These are phyloP conservation scores for Laticauda laticaudata DNA, from an alignment of 2,113 vertebrate genomes.

Conservation along the genomic window DNA sequence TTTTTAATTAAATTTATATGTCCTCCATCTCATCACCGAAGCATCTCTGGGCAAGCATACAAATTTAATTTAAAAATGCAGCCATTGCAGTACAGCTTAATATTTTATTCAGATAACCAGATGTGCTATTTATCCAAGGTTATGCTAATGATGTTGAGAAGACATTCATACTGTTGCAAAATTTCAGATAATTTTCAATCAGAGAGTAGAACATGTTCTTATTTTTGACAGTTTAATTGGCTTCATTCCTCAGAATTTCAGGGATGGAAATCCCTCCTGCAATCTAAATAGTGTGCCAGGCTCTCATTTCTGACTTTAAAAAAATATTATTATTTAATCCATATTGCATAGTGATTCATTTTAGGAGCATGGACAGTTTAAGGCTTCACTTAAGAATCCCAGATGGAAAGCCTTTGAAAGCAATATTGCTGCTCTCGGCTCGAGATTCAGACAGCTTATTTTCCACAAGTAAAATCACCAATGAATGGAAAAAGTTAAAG, in stretches of 20 bases:
- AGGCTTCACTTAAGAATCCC: neutral
- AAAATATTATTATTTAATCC: neutral
- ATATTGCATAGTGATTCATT: neutral
- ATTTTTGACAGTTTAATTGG: neutral
- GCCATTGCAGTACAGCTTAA: no score
- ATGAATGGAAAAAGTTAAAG: neutral
- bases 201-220: no score
- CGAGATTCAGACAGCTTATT: neutral
- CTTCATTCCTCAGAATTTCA: neutral
- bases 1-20: no score
- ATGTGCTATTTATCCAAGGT: no score
- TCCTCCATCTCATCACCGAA: no score
- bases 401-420: neutral
- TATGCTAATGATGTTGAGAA: no score
- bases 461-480: neutral
- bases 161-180: no score
- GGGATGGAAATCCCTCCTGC: neutral
- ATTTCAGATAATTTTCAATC: no score
- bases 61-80: no score
- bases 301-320: neutral
- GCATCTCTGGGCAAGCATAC: no score
- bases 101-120: no score
- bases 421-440: rapidly evolving
- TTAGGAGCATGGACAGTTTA: rapidly evolving
- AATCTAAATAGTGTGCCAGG: neutral